phyloP scores from a whole-genome alignment of 2,113 vertebrate species.

The Pyrgilauda ruficollis region DNA sequence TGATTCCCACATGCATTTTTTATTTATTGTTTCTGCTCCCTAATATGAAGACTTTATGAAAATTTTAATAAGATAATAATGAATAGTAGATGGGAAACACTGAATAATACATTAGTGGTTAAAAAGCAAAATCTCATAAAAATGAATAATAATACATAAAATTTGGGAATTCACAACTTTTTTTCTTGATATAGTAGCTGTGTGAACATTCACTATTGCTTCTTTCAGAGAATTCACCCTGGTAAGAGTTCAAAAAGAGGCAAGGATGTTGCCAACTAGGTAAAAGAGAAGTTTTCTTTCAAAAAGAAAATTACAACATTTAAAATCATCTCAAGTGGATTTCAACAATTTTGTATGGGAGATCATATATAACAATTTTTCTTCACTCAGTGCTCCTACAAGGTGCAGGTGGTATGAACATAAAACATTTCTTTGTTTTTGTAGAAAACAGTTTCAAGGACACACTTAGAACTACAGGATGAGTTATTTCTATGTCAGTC shows the following conservation, averaged over 20 bases:
- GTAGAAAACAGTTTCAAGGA: background rate
- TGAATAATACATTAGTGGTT: background rate
- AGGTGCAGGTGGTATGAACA: background rate
- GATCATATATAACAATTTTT: background rate
- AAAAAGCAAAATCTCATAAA: background rate
- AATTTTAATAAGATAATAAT: constrained; percentile 34
- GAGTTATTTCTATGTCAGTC: background rate
- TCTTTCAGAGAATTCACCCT: background rate
- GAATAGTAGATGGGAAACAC: background rate
- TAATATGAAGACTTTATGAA: background rate
- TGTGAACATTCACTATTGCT: background rate
- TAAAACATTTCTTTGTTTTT: background rate
- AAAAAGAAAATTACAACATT: background rate
- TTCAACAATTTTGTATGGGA: background rate
- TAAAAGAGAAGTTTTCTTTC: background rate
- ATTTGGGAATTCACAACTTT: background rate
- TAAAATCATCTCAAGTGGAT: background rate
- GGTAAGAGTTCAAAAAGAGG: background rate
- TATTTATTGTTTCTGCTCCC: constrained; percentile 31
- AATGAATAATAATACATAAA: background rate
- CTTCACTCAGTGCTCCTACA: background rate
- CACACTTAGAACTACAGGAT: background rate
- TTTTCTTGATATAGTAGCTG: background rate
- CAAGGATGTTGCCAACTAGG: background rate
- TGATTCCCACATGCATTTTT: background rate